These are phyloP conservation scores for Diploptera punctata DNA, from an alignment of 2,888 invertebrate genomes.

Conservation along the genomic window DNA sequence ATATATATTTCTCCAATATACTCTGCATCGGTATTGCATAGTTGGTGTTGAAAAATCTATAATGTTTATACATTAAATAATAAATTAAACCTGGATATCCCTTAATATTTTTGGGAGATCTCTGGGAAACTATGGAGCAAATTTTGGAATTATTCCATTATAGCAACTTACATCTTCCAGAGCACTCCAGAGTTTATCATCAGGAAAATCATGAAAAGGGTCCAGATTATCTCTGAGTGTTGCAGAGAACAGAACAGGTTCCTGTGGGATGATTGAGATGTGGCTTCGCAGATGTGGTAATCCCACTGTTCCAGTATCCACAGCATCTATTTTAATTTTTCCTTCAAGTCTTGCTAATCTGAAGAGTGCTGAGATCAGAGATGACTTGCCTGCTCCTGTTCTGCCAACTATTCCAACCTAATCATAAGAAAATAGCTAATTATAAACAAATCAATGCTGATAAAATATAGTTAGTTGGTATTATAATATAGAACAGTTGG, in stretches of 20 bases:
- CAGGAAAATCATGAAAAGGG: conserved; percentile 77
- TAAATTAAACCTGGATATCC: too few relatives aligned
- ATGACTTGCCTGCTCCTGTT: conserved; percentile 89
- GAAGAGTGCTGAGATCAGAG: conserved; percentile 83
- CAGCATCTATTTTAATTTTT: conserved; percentile 74
- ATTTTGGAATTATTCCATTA: too few relatives aligned
- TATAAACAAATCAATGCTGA: too few relatives aligned
- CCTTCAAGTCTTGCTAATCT: conserved; percentile 82
- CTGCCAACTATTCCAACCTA: conserved; percentile 84
- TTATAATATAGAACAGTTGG: too few relatives aligned
- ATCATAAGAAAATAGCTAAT: too few relatives aligned
- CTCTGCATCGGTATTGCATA: too few relatives aligned
- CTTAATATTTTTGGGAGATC: too few relatives aligned
- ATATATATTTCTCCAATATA: too few relatives aligned
- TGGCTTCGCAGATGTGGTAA: conserved; percentile 78
- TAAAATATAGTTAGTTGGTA: too few relatives aligned
- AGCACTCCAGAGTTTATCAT: conserved; percentile 78
- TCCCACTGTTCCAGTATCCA: conserved; percentile 74
- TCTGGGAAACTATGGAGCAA: too few relatives aligned
- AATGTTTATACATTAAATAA: too few relatives aligned
- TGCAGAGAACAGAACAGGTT: conserved; percentile 85
- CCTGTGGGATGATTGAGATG: conserved; percentile 93
- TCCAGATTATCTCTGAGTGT: conserved; percentile 86
- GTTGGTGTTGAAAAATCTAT: too few relatives aligned
- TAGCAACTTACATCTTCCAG: conserved; percentile 67